phyloP scores from a whole-genome alignment of 2,888 invertebrate species.

The Sarcophaga rosellei region DNA sequence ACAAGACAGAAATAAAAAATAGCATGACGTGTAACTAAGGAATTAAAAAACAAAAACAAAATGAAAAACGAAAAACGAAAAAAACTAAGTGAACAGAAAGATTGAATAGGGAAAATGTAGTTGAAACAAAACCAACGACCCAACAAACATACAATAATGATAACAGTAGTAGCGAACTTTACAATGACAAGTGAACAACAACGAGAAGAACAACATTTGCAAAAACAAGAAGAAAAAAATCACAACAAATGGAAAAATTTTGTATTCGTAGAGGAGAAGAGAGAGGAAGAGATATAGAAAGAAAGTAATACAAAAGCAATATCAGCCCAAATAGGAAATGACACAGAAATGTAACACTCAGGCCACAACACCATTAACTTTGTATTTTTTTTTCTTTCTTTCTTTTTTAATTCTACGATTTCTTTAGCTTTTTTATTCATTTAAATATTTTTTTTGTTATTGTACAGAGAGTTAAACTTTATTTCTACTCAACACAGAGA shows the following conservation, averaged over 20 bases:
- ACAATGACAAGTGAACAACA: slow-evolving; percentile 28
- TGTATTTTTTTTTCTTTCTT: slow-evolving; percentile 42
- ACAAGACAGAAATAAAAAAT: background rate
- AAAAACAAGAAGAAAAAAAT: slow-evolving; percentile 40
- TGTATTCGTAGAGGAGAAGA: slow-evolving; percentile 1
- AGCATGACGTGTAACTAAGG: slow-evolving; percentile 51
- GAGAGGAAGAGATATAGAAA: background rate
- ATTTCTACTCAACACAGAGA: slow-evolving; percentile 2
- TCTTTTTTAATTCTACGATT: slow-evolving; percentile 9
- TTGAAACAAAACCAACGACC: slow-evolving; percentile 17
- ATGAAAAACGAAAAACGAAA: background rate
- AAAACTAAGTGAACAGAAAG: slow-evolving; percentile 7
- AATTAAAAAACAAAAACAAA: slow-evolving; percentile 32
- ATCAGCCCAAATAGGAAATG: slow-evolving; percentile 72
- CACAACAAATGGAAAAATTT: slow-evolving; percentile 2
- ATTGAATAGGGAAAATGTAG: slow-evolving; percentile 18
- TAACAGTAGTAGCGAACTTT: slow-evolving; percentile 42
- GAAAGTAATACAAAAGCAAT: slow-evolving; percentile 42
- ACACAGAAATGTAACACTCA: slow-evolving; percentile 76
- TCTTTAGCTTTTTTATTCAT: background rate
- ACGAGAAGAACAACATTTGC: background rate
- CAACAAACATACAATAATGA: slow-evolving; percentile 36
- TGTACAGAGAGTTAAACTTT: slow-evolving; percentile 9
- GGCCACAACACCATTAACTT: slow-evolving; percentile 68
- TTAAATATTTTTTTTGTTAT: slow-evolving; percentile 14